Conservation (phyloP, 1,140 invertebrate species). For the Drosophila tristis region DNA sequence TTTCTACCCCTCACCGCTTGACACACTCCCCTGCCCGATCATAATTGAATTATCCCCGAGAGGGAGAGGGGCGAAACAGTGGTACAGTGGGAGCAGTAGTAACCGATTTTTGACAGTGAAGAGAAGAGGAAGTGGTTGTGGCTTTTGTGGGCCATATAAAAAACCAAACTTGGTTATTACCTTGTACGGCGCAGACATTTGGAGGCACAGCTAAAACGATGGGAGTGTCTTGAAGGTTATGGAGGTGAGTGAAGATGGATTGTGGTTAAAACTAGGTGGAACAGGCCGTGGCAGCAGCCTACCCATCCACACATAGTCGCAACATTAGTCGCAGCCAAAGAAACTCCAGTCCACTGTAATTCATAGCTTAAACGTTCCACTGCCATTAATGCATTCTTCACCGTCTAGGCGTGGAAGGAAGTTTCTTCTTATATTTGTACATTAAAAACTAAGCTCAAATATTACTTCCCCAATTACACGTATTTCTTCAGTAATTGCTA, state of each 20-base stretch:
- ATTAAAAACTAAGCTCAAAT: background rate
- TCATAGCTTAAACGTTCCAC: no score
- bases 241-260: no score
- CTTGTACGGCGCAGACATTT: conserved; percentile 9
- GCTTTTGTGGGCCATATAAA: conserved; percentile 1
- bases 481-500: conserved; percentile 20
- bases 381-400: no score
- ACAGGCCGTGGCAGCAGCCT: no score
- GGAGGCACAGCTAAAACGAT: background rate
- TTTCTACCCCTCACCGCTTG: conserved; percentile 16
- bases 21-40: conserved; percentile 65
- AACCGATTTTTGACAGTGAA: background rate
- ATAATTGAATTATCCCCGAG: conserved; percentile 69
- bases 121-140: conserved; percentile 27
- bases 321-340: no score
- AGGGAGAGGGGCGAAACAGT: conserved; percentile 1
- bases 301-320: no score
- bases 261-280: no score
- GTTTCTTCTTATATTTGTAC: background rate
- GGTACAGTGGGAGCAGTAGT: conserved; percentile 19
- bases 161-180: background rate
- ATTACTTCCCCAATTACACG: conserved; percentile 2
- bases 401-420: no score
- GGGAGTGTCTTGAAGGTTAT: no score
- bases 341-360: no score